Base-by-base conservation (phyloP, 2,888 invertebrate genomes). In the Lasius platythorax region DNA sequence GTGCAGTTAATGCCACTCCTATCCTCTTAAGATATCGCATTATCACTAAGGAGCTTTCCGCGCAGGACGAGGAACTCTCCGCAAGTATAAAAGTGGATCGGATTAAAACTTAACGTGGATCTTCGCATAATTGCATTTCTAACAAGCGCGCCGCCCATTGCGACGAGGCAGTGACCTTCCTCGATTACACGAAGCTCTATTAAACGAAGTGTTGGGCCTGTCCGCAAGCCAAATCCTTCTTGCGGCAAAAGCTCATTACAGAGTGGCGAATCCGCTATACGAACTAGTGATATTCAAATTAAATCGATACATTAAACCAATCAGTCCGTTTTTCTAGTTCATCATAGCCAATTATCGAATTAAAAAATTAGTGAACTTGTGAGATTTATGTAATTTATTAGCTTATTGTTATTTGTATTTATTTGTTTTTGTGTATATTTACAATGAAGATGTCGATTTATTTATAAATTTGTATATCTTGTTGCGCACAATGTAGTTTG, bases 41-140 rank as follows among this genome's bases (percentile, higher is more conserved):
- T 91, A 92, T 88, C 90, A 90, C 90, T 92, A 91, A 91, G 91
- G 87, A 92, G 93, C 92, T 92, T 93, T 92, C 87, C 90, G 85
- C 89, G 85, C 81, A 86, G 87, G 89, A 88, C 88, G 87, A 90
- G 53, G 91, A 92, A 91, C 91, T 91, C 86, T 81, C 84, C 86
- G 84, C 89, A 87, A 87, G 90, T 90, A 88, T 89, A 92, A 92
- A 92, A 90, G 88, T 88, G 85, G 87, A 86, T 87, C 88, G 87
- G 91, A 92, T 92, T 92, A 92, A 92, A 92, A 91, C 91, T 92
- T 92, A 87, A 86, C 85, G 85, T 79, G 84, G 88, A 84, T 88
- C 86, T 76, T 87, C 87, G 88, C 87, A 87, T 92, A 92, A 92
- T 91, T 92, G 89, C 87, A 87, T 90, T 88, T 86, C 87, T 74